These are phyloP conservation scores for Zele albiditarsus DNA, from an alignment of 2,888 invertebrate species.

Conservation along the genomic window DNA sequence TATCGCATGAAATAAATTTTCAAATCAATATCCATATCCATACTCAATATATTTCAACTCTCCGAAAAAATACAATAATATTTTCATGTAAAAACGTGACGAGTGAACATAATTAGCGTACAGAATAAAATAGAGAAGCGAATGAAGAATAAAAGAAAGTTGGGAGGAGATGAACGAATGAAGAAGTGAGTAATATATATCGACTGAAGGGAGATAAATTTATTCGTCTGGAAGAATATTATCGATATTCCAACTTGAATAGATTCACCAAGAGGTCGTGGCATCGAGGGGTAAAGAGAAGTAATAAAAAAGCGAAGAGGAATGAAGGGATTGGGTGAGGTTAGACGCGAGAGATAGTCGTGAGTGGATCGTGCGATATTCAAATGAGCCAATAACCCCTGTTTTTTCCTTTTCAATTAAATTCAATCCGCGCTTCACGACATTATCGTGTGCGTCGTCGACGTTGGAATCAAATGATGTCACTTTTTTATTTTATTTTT, in stretches of 20 bases:
- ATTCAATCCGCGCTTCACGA: conserved; percentile 48
- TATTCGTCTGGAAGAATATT: conserved; percentile 64
- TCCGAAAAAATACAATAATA: background rate
- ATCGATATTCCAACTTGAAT: conserved; percentile 58
- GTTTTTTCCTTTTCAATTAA: conserved; percentile 60
- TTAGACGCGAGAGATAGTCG: conserved; percentile 22
- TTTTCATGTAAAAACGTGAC: background rate
- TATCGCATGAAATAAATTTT: too few relatives aligned
- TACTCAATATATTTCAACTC: too few relatives aligned
- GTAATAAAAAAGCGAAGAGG: conserved; percentile 3
- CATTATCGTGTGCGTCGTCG: background rate
- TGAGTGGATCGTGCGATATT: conserved; percentile 56
- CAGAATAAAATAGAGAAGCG: background rate
- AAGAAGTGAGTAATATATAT: conserved; percentile 55
- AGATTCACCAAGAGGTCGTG: conserved; percentile 25
- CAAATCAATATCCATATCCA: too few relatives aligned
- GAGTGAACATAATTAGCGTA: background rate
- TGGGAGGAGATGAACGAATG: conserved; percentile 15
- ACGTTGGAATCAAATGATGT: conserved; percentile 6
- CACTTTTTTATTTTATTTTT: background rate
- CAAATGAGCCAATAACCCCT: conserved; percentile 62
- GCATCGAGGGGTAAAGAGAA: background rate
- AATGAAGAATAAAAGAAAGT: background rate
- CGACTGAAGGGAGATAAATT: conserved; percentile 61
- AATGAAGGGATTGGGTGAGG: conserved; percentile 35